Conservation (phyloP, 2,113 vertebrate species). For the Chlamydotis undulata region DNA sequence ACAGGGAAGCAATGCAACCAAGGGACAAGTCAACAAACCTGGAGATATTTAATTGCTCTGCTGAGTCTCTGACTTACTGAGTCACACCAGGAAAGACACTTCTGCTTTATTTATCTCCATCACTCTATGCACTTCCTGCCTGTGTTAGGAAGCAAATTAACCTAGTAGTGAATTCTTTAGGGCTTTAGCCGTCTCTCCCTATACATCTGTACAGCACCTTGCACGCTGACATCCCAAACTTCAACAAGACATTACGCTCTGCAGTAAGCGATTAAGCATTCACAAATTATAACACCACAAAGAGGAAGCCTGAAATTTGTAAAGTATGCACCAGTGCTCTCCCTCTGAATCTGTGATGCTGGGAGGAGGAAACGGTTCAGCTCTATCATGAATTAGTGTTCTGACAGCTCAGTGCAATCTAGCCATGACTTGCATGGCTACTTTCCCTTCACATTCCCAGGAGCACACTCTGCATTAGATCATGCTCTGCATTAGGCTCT, state of each 20-base stretch:
- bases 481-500: constrained; percentile 10
- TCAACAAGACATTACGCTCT: background rate
- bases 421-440: constrained; percentile 22
- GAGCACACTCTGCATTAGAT: constrained; percentile 30
- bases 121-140: background rate
- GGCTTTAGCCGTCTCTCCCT: background rate
- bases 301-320: background rate
- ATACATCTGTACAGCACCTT: background rate
- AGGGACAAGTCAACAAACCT: background rate
- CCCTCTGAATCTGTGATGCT: background rate
- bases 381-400: background rate
- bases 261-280: background rate
- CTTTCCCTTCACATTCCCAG: constrained; percentile 22
- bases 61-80: background rate
- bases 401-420: constrained; percentile 18
- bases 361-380: background rate
- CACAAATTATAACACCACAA: background rate
- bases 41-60: background rate
- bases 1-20: background rate
- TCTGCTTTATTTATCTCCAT: background rate
- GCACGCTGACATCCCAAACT: background rate
- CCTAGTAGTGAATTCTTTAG: background rate
- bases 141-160: background rate
- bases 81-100: background rate
- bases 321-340: background rate